phyloP scores from a whole-genome alignment of 1,140 invertebrate genomes.

The Zaprionus ghesquierei region DNA sequence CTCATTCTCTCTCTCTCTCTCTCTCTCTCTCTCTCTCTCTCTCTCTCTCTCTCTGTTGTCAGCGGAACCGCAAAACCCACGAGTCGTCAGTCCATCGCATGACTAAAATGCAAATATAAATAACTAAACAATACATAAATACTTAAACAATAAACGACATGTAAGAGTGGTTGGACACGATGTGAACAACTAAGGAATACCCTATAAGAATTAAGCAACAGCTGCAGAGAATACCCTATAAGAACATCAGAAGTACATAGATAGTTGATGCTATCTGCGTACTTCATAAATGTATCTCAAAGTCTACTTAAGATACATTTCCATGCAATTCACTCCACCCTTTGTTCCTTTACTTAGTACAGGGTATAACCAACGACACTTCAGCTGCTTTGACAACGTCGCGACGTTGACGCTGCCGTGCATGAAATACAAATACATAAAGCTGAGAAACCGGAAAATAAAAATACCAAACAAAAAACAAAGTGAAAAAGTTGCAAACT shows the following conservation, averaged over 20 bases:
- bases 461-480: neutral
- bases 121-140: slow-evolving; percentile 39
- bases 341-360: neutral
- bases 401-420: slow-evolving; percentile 2
- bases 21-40: neutral
- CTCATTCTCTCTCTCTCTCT: neutral
- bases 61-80: slow-evolving; percentile 30
- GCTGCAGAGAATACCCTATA: too few relatives aligned
- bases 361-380: neutral
- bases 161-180: slow-evolving; percentile 8
- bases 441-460: slow-evolving; percentile 19
- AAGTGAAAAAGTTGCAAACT: neutral
- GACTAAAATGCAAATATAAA: slow-evolving; percentile 74
- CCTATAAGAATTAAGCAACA: neutral
- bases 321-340: neutral
- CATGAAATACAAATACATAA: neutral
- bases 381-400: slow-evolving; percentile 10
- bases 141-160: slow-evolving; percentile 35
- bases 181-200: neutral
- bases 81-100: slow-evolving; percentile 51
- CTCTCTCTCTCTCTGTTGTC: neutral
- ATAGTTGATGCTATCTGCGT: too few relatives aligned
- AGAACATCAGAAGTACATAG: too few relatives aligned
- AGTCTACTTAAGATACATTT: neutral
- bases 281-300: too few relatives aligned